phyloP scores from a whole-genome alignment of 2,797 vertebrate genomes.

The Cheirogaleus major region DNA sequence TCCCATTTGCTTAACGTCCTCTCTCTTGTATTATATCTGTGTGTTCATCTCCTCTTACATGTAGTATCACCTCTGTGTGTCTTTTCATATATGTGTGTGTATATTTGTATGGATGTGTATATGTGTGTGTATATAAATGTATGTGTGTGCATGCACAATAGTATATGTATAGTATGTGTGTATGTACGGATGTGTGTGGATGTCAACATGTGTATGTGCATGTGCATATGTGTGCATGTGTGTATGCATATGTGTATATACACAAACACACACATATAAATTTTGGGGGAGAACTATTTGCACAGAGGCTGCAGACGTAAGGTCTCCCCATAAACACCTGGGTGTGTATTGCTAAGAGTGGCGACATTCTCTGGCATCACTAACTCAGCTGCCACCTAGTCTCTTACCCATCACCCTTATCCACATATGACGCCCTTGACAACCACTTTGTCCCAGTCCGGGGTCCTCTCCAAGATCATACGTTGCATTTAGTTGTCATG shows the following conservation, averaged over 20 bases:
- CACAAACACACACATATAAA: neutral
- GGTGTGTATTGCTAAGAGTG: neutral
- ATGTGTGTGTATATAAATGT: neutral
- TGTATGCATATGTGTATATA: neutral
- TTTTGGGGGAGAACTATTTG: neutral
- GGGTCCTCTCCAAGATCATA: too few species aligned
- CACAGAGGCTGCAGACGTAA: neutral
- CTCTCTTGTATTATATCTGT: neutral
- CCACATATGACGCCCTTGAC: neutral
- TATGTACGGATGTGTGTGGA: too few species aligned
- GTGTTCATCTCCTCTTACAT: neutral
- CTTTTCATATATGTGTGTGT: neutral
- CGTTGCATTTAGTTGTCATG: neutral
- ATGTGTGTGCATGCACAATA: neutral
- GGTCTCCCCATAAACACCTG: neutral
- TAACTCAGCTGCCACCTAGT: rapidly evolving
- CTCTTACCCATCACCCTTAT: too few species aligned
- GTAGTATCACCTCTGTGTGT: neutral
- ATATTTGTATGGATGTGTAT: neutral
- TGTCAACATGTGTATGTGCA: too few species aligned
- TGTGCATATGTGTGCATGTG: too few species aligned
- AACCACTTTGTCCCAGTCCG: neutral
- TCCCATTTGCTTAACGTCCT: neutral
- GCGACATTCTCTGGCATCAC: neutral
- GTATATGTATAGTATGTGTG: neutral